A percentile compares a stretch with the other conserved stretches of the same genome.
phyloP scores from a whole-genome alignment of 2,113 vertebrate genomes.

The Clupea harengus region DNA sequence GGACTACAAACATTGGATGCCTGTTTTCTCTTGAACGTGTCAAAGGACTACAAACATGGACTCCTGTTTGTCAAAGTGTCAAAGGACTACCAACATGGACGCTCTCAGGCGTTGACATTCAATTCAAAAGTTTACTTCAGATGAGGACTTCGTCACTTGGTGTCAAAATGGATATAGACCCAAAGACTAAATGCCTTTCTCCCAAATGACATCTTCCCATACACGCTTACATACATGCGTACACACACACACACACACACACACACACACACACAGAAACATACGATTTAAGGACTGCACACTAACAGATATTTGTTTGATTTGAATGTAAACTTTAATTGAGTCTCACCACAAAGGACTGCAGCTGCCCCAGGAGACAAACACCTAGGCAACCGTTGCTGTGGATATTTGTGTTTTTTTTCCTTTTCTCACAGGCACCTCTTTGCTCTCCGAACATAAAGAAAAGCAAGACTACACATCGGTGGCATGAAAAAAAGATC shows the following conservation, averaged over 20 bases:
- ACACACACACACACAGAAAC: conserved; percentile 19
- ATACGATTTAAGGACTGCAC: conserved; percentile 57
- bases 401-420: neutral
- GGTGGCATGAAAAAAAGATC: conserved; percentile 51
- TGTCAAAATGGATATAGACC: conserved; percentile 39
- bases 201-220: conserved; percentile 25
- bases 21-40: conserved; percentile 23
- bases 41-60: conserved; percentile 38
- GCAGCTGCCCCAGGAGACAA: conserved; percentile 28
- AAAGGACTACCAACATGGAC: conserved; percentile 67
- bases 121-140: conserved; percentile 4
- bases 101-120: conserved; percentile 57
- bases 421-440: conserved; percentile 20
- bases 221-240: neutral
- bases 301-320: conserved; percentile 56
- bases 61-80: conserved; percentile 40
- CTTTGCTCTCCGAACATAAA: neutral
- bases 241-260: neutral
- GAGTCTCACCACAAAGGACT: conserved; percentile 54
- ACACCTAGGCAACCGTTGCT: neutral
- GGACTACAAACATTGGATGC: conserved; percentile 38
- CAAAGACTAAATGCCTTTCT: conserved; percentile 50
- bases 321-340: conserved; percentile 67
- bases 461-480: conserved; percentile 2
- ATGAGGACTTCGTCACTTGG: neutral